phyloP scores from a whole-genome alignment of 2,888 invertebrate species.

The Tachina lurida region DNA sequence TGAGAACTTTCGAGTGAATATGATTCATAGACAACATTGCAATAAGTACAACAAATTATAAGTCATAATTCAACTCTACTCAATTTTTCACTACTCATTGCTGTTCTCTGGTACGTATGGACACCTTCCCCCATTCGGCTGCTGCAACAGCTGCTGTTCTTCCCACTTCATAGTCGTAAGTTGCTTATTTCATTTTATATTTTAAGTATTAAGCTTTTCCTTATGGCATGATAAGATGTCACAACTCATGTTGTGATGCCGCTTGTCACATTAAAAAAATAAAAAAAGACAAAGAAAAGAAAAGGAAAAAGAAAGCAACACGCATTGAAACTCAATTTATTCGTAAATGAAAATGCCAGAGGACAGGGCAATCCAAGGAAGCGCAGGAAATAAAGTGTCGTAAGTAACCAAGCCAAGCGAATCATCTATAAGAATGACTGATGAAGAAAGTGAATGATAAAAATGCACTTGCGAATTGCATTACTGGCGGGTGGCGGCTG shows the following conservation, averaged over 20 bases:
- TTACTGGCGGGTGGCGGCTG: slow-evolving; percentile 38
- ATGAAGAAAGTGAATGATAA: slow-evolving; percentile 9
- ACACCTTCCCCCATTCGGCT: too few relatives aligned
- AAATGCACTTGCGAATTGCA: slow-evolving; percentile 9
- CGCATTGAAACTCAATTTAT: slow-evolving; percentile 16
- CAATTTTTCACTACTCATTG: too few relatives aligned
- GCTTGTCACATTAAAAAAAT: slow-evolving; percentile 55
- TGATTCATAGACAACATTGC: too few relatives aligned
- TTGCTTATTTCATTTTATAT: slow-evolving; percentile 1
- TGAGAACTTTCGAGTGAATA: too few relatives aligned
- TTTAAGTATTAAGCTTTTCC: neutral
- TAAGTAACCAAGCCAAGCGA: slow-evolving; percentile 32
- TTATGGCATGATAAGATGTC: slow-evolving; percentile 68
- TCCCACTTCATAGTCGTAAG: neutral
- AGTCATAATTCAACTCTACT: too few relatives aligned
- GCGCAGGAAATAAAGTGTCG: slow-evolving; percentile 46
- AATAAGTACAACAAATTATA: too few relatives aligned
- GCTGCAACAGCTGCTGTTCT: neutral
- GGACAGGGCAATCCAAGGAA: slow-evolving; percentile 10
- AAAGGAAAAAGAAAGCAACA: slow-evolving; percentile 8
- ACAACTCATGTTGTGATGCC: slow-evolving; percentile 59
- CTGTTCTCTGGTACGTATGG: too few relatives aligned
- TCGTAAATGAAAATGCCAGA: neutral
- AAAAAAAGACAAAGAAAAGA: slow-evolving; percentile 26
- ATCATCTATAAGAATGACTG: slow-evolving; percentile 11